A percentile compares a stretch with the other conserved stretches of the same genome.
Evolutionary conservation across 2,888 invertebrate genomes (phyloP).

Genomic region (Drosophila nr. perissopoda): DNA sequence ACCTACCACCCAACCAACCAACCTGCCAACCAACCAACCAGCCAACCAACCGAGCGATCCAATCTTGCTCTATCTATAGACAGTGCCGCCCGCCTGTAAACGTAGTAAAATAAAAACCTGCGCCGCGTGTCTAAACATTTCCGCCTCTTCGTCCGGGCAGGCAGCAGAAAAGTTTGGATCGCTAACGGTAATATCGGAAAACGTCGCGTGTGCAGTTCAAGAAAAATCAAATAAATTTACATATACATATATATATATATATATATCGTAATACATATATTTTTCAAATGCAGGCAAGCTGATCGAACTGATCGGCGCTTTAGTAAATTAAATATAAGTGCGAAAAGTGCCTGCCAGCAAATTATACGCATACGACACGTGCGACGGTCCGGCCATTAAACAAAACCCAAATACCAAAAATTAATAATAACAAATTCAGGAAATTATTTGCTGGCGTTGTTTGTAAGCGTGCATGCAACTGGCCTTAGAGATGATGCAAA

Average conservation of each 20-base stretch:
- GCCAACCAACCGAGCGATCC: slow-evolving; percentile 43
- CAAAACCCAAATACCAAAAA: slow-evolving; percentile 4
- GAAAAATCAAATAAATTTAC: background rate
- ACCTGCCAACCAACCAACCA: slow-evolving; percentile 8
- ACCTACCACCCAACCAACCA: slow-evolving; percentile 21
- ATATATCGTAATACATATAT: background rate
- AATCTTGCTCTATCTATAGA: slow-evolving; percentile 50
- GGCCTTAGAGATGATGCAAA: slow-evolving; percentile 83
- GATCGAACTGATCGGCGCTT: slow-evolving; percentile 8
- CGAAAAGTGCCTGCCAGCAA: slow-evolving; percentile 32
- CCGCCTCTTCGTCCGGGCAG: slow-evolving; percentile 27
- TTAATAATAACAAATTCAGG: slow-evolving; percentile 5
- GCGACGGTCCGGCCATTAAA: slow-evolving; percentile 21
- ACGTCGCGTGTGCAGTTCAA: slow-evolving; percentile 29
- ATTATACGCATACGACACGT: slow-evolving; percentile 32
- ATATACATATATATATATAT: slow-evolving; percentile 3
- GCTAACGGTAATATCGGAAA: slow-evolving; percentile 1
- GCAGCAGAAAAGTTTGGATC: slow-evolving; percentile 11
- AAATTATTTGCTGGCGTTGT: slow-evolving; percentile 25
- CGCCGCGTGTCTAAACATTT: slow-evolving; percentile 40
- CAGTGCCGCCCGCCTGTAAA: slow-evolving; percentile 32
- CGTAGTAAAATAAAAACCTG: slow-evolving; percentile 9
- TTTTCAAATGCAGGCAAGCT: slow-evolving; percentile 10
- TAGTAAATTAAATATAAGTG: slow-evolving; percentile 21
- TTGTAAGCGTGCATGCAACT: slow-evolving; percentile 66